phyloP scores from a whole-genome alignment of 2,888 invertebrate genomes.

The Biston stratarius region DNA sequence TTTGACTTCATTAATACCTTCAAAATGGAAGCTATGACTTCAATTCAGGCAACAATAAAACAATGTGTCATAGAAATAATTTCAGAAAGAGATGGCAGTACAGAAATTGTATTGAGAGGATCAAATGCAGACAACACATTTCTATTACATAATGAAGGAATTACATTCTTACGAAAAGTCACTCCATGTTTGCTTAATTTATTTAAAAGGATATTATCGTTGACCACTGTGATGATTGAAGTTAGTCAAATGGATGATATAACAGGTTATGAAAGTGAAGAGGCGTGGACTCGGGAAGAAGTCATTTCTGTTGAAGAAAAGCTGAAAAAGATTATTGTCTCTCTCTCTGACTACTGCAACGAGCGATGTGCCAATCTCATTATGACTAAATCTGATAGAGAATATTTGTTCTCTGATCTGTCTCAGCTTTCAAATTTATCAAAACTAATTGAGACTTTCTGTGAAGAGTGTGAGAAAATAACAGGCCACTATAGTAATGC shows the following conservation, averaged over 20 bases:
- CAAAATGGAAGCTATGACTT: slow-evolving; percentile 95
- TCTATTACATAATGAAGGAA: slow-evolving; percentile 89
- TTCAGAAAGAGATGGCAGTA: slow-evolving; percentile 77
- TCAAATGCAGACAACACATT: slow-evolving; percentile 78
- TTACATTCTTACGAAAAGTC: slow-evolving; percentile 88
- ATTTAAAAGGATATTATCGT: slow-evolving; percentile 90
- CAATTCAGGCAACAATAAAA: slow-evolving; percentile 95
- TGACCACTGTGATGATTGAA: slow-evolving; percentile 92
- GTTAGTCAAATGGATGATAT: slow-evolving; percentile 88
- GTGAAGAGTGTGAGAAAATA: slow-evolving; percentile 90
- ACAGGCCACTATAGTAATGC: slow-evolving; percentile 92
- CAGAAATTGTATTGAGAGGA: slow-evolving; percentile 79
- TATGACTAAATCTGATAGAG: slow-evolving; percentile 91
- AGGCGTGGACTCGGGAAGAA: slow-evolving; percentile 90
- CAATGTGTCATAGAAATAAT: slow-evolving; percentile 93
- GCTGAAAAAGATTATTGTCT: slow-evolving; percentile 91
- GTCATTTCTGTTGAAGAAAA: slow-evolving; percentile 89
- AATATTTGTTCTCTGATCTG: slow-evolving; percentile 89
- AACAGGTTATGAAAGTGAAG: slow-evolving; percentile 88
- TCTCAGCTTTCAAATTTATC: slow-evolving; percentile 92
- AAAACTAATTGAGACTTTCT: slow-evolving; percentile 92
- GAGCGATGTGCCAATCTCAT: slow-evolving; percentile 96
- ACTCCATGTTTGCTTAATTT: slow-evolving; percentile 89
- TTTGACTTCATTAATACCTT: slow-evolving; percentile 95
- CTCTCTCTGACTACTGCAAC: slow-evolving; percentile 96